A percentile compares a stretch with the other conserved stretches of the same genome.
phyloP scores from a whole-genome alignment of 2,797 vertebrate genomes.

The Glyptemys insculpta region DNA sequence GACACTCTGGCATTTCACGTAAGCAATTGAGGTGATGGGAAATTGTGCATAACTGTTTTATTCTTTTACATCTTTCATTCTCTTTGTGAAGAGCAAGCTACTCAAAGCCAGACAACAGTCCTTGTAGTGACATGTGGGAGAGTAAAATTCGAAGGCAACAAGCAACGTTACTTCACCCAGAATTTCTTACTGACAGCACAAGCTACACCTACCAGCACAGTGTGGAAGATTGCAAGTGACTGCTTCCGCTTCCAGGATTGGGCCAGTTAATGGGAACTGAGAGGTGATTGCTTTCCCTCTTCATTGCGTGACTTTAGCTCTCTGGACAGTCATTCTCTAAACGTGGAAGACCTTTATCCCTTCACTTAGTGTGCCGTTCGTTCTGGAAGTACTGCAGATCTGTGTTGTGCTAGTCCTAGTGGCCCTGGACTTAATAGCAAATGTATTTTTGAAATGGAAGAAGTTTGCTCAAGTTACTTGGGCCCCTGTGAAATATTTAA shows the following conservation, averaged over 20 bases:
- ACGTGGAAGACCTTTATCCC: rapidly evolving
- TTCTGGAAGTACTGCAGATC: background rate
- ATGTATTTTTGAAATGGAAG: background rate
- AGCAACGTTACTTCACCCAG: constrained; percentile 95
- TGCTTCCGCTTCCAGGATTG: constrained; percentile 98
- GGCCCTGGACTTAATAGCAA: constrained; percentile 24
- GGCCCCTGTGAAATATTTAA: constrained; percentile 36
- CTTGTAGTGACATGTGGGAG: constrained; percentile 93
- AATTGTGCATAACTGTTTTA: constrained; percentile 9
- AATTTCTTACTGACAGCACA: constrained; percentile 96
- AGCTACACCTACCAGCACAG: constrained; percentile 87
- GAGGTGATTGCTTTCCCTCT: background rate
- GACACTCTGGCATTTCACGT: background rate
- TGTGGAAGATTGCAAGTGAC: constrained; percentile 98
- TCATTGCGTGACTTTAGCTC: background rate
- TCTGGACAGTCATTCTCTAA: background rate
- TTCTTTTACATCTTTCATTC: constrained; percentile 54
- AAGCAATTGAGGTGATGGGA: background rate
- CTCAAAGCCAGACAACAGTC: constrained; percentile 93
- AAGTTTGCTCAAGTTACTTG: constrained; percentile 51
- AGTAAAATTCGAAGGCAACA: constrained; percentile 97
- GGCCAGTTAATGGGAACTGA: constrained; percentile 79
- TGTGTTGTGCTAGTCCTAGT: background rate
- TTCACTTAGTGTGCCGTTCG: background rate
- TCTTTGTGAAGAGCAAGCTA: constrained; percentile 91